Conservation (phyloP, 2,888 invertebrate species). For the Lathronympha strigana region DNA sequence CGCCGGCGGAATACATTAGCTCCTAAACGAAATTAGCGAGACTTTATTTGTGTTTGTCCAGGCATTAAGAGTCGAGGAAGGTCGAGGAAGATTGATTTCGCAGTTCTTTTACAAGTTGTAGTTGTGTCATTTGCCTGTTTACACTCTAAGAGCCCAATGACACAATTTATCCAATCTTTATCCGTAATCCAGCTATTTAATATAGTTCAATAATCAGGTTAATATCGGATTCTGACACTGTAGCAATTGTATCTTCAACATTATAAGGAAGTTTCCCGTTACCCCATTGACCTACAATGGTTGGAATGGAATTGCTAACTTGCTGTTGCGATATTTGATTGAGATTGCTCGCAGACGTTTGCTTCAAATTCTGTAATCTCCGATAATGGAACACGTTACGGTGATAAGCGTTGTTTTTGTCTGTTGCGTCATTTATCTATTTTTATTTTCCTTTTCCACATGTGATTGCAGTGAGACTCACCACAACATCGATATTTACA, state of each 20-base stretch:
- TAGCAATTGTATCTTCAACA: neutral
- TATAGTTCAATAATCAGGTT: neutral
- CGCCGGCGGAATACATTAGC: conserved; percentile 9
- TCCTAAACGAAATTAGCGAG: neutral
- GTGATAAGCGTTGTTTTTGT: too few species aligned
- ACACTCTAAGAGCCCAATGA: too few species aligned
- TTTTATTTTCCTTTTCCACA: too few species aligned
- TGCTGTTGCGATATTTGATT: neutral
- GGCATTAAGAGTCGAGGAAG: neutral
- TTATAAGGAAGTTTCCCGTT: neutral
- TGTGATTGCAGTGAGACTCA: too few species aligned
- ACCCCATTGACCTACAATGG: neutral
- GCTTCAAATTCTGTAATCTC: neutral
- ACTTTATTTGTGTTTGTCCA: neutral
- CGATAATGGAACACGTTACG: neutral
- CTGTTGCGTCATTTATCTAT: too few species aligned
- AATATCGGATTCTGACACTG: neutral
- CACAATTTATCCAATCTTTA: too few species aligned
- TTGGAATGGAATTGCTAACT: neutral
- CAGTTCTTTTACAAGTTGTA: too few species aligned
- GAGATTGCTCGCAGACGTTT: neutral
- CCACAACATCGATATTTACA: too few species aligned
- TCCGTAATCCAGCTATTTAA: neutral
- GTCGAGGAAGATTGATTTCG: neutral
- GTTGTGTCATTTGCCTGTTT: too few species aligned